Percentiles rank a stretch among this genome's conserved stretches.
Evolutionary conservation across 2,888 invertebrate species (phyloP).

Genomic region (Troglohyphantes excavatus): DNA sequence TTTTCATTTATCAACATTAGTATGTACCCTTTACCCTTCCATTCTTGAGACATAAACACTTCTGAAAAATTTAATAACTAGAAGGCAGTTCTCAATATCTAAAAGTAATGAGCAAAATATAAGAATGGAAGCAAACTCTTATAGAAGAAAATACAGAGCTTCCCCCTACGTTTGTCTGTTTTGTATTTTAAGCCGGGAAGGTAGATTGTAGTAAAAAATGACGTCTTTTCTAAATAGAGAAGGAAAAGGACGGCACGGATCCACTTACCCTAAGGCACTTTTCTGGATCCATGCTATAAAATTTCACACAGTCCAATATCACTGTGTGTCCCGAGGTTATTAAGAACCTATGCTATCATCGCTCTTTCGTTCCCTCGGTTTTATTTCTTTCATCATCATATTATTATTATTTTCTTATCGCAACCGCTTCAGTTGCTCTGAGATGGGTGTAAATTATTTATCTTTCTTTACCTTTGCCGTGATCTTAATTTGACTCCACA

Average conservation of each 20-base stretch:
- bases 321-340: constrained; percentile 21
- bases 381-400: constrained; percentile 34
- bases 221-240: constrained; percentile 38
- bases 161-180: constrained; percentile 20
- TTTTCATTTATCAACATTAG: too few relatives aligned
- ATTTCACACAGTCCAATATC: constrained; percentile 40
- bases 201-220: constrained; percentile 1
- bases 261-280: constrained; percentile 25
- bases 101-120: constrained; percentile 38
- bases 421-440: constrained; percentile 45
- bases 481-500: constrained; percentile 60
- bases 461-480: constrained; percentile 35
- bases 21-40: not conserved
- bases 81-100: not conserved
- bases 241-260: constrained; percentile 3
- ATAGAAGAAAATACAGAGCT: constrained; percentile 33
- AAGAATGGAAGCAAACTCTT: constrained; percentile 23
- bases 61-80: not conserved
- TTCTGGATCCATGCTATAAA: constrained; percentile 24
- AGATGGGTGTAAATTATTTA: constrained; percentile 67
- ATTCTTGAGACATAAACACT: not conserved
- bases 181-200: constrained; percentile 36
- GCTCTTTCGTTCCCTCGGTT: constrained; percentile 23
- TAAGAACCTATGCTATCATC: constrained; percentile 52
- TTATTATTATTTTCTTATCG: constrained; percentile 49